phyloP scores from a whole-genome alignment of 2,797 vertebrate species.

The Aulostomus chinensis region DNA sequence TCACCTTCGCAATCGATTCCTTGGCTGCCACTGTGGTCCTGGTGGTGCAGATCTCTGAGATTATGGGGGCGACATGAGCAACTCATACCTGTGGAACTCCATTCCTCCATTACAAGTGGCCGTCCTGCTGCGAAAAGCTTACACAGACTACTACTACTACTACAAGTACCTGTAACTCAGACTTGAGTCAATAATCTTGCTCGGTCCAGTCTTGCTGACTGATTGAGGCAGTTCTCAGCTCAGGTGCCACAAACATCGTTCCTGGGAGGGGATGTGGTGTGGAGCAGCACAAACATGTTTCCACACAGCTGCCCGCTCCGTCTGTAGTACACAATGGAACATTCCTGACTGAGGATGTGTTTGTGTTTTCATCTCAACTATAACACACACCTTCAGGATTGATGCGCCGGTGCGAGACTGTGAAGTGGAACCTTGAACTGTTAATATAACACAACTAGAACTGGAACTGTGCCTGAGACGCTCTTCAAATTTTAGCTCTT shows the following conservation, averaged over 20 bases:
- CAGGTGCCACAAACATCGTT: slow-evolving; percentile 1
- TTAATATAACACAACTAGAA: too few species aligned
- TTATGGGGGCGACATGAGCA: too few species aligned
- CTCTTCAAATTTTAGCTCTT: too few species aligned
- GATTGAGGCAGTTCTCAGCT: neutral
- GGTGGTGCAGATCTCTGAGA: slow-evolving; percentile 16
- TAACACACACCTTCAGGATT: neutral
- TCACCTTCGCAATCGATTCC: slow-evolving; percentile 37
- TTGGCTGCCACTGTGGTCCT: neutral
- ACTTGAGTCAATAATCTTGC: too few species aligned
- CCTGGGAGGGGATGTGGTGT: neutral
- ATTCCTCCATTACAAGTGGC: neutral
- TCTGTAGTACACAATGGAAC: neutral
- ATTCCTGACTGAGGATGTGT: slow-evolving; percentile 10
- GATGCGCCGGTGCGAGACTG: neutral
- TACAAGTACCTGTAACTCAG: neutral
- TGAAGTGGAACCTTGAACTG: neutral
- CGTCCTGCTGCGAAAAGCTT: neutral
- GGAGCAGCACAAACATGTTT: too few species aligned
- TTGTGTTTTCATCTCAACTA: too few species aligned
- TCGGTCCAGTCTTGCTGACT: too few species aligned
- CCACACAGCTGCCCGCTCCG: neutral
- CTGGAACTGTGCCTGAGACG: too few species aligned
- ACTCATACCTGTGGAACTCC: too few species aligned
- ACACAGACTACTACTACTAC: too few species aligned